Percentiles rank a stretch among this genome's conserved stretches.
Evolutionary conservation across 1,140 invertebrate genomes (phyloP).

Genomic region (Tachypleus tridentatus): DNA sequence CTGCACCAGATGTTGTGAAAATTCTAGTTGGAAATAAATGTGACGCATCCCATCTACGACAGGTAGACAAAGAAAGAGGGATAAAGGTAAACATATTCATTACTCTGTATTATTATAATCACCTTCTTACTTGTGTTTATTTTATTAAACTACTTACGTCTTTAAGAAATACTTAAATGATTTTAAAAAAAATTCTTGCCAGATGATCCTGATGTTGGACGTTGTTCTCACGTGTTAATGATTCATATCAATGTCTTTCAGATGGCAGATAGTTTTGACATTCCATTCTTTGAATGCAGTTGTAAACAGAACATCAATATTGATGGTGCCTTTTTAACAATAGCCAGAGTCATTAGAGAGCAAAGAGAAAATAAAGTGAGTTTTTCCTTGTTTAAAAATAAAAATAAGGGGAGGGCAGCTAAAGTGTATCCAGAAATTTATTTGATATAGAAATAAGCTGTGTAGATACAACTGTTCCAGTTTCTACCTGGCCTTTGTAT

Average conservation of each 20-base stretch:
- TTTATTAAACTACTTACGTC: no score
- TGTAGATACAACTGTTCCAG: background rate
- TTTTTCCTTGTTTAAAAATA: background rate
- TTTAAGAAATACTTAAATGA: no score
- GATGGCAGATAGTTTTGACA: slow-evolving; percentile 80
- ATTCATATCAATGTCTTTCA: slow-evolving; percentile 33
- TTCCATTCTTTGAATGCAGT: slow-evolving; percentile 84
- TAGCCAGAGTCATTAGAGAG: slow-evolving; percentile 67
- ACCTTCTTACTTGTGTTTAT: no score
- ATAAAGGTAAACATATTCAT: slow-evolving; percentile 11
- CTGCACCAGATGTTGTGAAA: slow-evolving; percentile 69
- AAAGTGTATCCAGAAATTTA: no score
- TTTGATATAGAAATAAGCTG: no score
- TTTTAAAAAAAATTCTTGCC: no score
- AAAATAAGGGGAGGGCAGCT: no score
- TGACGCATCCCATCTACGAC: slow-evolving; percentile 54
- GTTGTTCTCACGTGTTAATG: no score
- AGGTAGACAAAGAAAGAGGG: slow-evolving; percentile 62
- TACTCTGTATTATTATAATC: no score
- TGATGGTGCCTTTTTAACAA: slow-evolving; percentile 67
- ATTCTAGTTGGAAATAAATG: slow-evolving; percentile 77
- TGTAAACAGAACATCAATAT: slow-evolving; percentile 84
- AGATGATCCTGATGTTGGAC: no score
- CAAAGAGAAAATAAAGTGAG: slow-evolving; percentile 57
- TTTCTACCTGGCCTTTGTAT: slow-evolving; percentile 4